These are phyloP conservation scores for Noctua janthina DNA, from an alignment of 2,888 invertebrate species.

Conservation along the genomic window DNA sequence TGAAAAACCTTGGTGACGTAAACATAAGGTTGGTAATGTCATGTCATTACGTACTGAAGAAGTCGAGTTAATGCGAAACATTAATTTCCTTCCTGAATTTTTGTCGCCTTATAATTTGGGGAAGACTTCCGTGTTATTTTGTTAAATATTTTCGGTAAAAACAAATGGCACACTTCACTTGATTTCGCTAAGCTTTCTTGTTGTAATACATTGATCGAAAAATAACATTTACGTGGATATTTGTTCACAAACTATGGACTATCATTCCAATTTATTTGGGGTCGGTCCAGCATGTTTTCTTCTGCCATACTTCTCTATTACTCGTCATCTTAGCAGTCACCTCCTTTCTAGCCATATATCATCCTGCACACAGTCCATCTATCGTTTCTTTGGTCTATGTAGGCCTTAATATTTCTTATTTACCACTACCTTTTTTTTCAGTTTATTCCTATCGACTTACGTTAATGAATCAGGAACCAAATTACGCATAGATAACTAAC, in stretches of 20 bases:
- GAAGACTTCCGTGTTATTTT: conserved; percentile 1
- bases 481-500: conserved; percentile 27
- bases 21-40: conserved; percentile 13
- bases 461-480: conserved; percentile 38
- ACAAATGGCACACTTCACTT: not conserved
- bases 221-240: not conserved
- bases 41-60: conserved; percentile 26
- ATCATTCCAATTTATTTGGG: no score
- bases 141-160: not conserved
- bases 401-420: not conserved
- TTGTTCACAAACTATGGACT: not conserved
- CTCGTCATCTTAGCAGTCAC: no score
- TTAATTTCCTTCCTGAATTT: conserved; percentile 5
- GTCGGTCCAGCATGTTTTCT: no score
- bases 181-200: not conserved
- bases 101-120: conserved; percentile 2
- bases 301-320: no score
- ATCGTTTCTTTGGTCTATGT: not conserved
- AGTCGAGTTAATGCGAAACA: conserved; percentile 10
- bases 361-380: no score
- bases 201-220: not conserved
- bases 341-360: no score
- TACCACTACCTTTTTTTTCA: no score
- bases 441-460: no score
- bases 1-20: conserved; percentile 39